Base-by-base conservation (phyloP, 2,888 invertebrate genomes). In the Mantis religiosa region DNA sequence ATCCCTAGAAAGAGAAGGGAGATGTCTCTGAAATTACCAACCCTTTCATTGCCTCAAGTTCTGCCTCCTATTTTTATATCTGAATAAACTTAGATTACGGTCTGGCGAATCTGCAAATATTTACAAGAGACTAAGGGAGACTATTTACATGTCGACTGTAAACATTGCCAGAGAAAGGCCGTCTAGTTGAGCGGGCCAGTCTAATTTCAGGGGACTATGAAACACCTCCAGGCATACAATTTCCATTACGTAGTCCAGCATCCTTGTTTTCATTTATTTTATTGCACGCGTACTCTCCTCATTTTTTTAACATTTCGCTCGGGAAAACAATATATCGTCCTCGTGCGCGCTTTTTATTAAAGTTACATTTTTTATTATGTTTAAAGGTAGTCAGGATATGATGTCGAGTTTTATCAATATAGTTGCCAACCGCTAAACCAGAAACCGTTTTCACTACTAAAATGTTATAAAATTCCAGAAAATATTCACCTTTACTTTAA, bases 141-240 rank as follows among this genome's bases (percentile, higher is more conserved):
- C 86, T 89, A 83, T 89, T 89, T 86, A 89, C 89, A 83, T 85
- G 89, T 30, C 54, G 84, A 83, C 85, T 25, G 89, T 88, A 84
- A 87, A 89, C 88, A 89, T 89, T 89, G 84, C 84, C 89, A 28
- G 47, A 89, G 87, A 83, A 83, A 71, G 54, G 54, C 20, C 84
- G 30, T 41, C 41, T 41, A 83, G 47, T 3, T 71, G 20, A 41
- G 41, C 54, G 54, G 54, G 54, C 54, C 54, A 71, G 54, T 20
- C 54, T 71, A 71, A 71, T 71, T 71, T 71, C 54, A 71, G 54
- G 54, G 54, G 54, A 54, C 54, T 54, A 54, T 54, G 20, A 54
- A 71, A 71, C 54, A 71, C 54, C 54, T 71, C 54, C 54, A 71
- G 54, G 54, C 54, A 20, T 71, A 71, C 20, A 71, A 71, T 71